phyloP scores from a whole-genome alignment of 2,113 vertebrate genomes.

The Steatornis caripensis region DNA sequence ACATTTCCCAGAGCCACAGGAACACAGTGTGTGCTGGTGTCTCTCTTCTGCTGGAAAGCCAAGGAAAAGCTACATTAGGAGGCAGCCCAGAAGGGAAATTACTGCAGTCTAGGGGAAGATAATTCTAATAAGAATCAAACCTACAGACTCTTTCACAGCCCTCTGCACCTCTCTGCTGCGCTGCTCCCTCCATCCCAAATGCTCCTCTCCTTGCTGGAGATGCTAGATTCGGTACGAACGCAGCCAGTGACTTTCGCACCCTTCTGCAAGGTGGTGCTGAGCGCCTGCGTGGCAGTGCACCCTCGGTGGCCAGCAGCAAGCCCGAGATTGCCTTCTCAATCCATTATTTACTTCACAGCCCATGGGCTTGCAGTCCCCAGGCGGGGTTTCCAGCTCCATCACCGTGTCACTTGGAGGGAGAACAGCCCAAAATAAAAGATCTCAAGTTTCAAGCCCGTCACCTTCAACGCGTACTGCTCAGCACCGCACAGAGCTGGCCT shows the following conservation, averaged over 20 bases:
- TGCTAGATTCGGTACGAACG: not conserved
- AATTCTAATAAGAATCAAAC: not conserved
- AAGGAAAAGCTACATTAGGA: not conserved
- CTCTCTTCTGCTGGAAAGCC: not conserved
- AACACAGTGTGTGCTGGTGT: not conserved
- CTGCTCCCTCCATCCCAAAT: not conserved
- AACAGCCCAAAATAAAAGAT: not conserved
- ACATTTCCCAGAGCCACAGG: not conserved
- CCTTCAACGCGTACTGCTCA: not conserved
- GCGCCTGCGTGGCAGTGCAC: not conserved
- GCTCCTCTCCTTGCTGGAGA: not conserved
- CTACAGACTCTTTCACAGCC: not conserved
- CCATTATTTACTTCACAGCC: fast-evolving
- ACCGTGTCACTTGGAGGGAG: fast-evolving
- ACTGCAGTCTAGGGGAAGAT: not conserved
- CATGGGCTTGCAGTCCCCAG: fast-evolving
- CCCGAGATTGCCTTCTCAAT: not conserved
- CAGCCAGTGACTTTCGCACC: not conserved
- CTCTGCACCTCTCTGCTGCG: not conserved
- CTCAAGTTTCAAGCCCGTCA: fast-evolving
- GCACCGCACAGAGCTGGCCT: not conserved
- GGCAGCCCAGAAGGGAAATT: not conserved
- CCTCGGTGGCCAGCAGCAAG: not conserved
- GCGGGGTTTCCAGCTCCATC: not conserved
- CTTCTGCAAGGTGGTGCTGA: not conserved